Evolutionary conservation across 2,888 invertebrate species (phyloP).

Genomic region (Himalopsyche japonica): DNA sequence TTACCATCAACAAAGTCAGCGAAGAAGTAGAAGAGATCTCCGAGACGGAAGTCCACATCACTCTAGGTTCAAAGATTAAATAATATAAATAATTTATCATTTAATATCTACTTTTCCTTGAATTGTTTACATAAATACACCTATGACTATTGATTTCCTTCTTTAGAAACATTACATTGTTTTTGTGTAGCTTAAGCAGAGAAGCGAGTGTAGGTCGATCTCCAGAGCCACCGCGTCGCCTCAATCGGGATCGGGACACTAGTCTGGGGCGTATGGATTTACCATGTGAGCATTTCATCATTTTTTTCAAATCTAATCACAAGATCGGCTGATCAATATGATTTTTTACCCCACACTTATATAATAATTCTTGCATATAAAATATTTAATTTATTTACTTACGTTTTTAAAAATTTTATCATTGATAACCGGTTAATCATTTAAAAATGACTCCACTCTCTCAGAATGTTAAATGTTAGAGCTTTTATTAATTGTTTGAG

Average conservation of each 20-base stretch:
- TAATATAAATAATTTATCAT: neutral
- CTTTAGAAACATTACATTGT: too few species aligned
- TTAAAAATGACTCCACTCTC: too few species aligned
- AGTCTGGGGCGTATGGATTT: constrained; percentile 23
- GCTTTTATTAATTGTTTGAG: too few species aligned
- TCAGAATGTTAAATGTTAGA: too few species aligned
- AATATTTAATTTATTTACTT: neutral
- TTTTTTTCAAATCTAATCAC: too few species aligned
- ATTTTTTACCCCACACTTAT: too few species aligned
- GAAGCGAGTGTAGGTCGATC: constrained; percentile 58
- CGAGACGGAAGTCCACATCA: constrained; percentile 54
- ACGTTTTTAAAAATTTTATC: neutral
- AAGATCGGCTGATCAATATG: too few species aligned
- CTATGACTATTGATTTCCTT: too few species aligned
- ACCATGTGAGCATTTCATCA: constrained; percentile 9
- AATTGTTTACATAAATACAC: neutral
- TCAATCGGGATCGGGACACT: constrained; percentile 43
- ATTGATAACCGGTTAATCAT: too few species aligned
- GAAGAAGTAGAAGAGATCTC: constrained; percentile 59
- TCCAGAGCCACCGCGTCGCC: constrained; percentile 57
- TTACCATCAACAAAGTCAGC: constrained; percentile 77
- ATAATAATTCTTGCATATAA: too few species aligned
- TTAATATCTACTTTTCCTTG: too few species aligned
- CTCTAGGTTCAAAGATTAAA: constrained; percentile 48
- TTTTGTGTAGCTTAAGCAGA: constrained; percentile 51